Evolutionary conservation across 2,113 vertebrate genomes (phyloP), one percentile per base, ranked within the genome.

Genomic region (Melanerpes formicivorus): DNA sequence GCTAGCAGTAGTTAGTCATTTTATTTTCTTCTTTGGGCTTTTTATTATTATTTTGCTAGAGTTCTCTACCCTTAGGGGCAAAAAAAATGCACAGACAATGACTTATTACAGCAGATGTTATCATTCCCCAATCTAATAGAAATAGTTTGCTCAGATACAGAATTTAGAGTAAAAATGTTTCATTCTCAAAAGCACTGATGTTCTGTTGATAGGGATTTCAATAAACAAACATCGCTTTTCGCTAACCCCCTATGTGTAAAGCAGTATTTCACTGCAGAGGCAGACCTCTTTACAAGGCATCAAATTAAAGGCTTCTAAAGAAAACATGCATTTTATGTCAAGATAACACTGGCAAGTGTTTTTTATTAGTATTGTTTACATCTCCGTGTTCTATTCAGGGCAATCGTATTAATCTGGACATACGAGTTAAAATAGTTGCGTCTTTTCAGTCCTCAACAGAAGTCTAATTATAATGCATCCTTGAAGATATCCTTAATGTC

Each of bases 221-320:
- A 74, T 90, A 97, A 93, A 87, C 55, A 96, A 97, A 84, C 18
- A 18, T 22, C 82, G 32, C 50, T 95, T 95, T 93, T 95, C 66
- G 88, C 72, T 95, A 96, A 85, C 67, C 84, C 76, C 60, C 70
- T 75, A 76, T 93, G 60, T 80, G 18, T 87, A 65, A 8, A 8
- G 48, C 76, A 37, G 40, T 72, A 90, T 91, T 93, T 93, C 84
- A 86, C 34, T 87, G 79, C 82, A 92, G 75, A 95, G 30, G 55
- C 80, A 92, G 72, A 93, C 62, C 80, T 91, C 82, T 95, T 95
- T 77, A 87, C 42, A 94, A 73, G 62, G 26, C 90, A 64, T 71
- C 88, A 86, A 88, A 87, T 88, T 92, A 95, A 90, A 96, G 72
- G 44, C 42, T 95, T 79, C 76, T 34, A 72, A 88, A 65, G 37